phyloP scores from a whole-genome alignment of 2,113 vertebrate species.

The human region GRCh38 chrX:23938001-23938500 shows the following conservation, averaged over 20 bases:
- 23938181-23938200: neutral
- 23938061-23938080: too few species aligned
- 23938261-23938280: conserved; percentile 35
- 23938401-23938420: neutral
- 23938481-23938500: conserved; percentile 50
- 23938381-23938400: conserved; percentile 24
- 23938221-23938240: neutral
- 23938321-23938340: neutral
- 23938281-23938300: neutral
- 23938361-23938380: conserved; percentile 16
- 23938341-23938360: neutral
- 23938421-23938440: neutral
- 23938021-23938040: too few species aligned
- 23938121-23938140: too few species aligned
- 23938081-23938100: too few species aligned
- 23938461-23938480: conserved; percentile 16
- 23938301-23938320: neutral
- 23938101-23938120: too few species aligned
- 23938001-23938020: too few species aligned
- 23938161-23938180: too few species aligned
- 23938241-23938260: conserved; percentile 35
- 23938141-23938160: too few species aligned
- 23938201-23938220: neutral
- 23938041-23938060: too few species aligned
- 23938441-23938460: conserved; percentile 6